Percentiles rank a stretch among this genome's conserved stretches.
phyloP scores from a whole-genome alignment of 2,888 invertebrate genomes.

The Sarcophaga subvicina region DNA sequence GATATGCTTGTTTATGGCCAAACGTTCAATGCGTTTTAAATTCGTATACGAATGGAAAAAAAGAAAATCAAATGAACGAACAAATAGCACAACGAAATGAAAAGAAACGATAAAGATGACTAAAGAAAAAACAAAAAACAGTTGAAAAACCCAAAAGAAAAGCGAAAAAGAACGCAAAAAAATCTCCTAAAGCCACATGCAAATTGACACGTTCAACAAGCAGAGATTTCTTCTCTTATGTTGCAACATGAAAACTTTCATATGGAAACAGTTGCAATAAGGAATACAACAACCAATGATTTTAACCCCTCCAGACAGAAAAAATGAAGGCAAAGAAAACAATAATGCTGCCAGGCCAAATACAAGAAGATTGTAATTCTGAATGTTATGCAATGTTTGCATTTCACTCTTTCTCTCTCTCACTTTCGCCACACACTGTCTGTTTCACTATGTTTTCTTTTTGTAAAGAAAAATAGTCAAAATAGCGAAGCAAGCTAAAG shows the following conservation, averaged over 20 bases:
- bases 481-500: background rate
- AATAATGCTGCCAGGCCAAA: slow-evolving; percentile 15
- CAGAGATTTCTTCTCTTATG: slow-evolving; percentile 42
- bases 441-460: background rate
- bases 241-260: slow-evolving; percentile 26
- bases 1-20: slow-evolving; percentile 59
- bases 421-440: background rate
- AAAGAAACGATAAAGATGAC: slow-evolving; percentile 39
- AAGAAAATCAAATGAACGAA: background rate
- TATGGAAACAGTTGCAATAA: background rate
- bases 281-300: slow-evolving; percentile 16
- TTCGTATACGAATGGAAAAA: slow-evolving; percentile 7
- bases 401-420: background rate
- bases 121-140: slow-evolving; percentile 13
- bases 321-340: slow-evolving; percentile 6
- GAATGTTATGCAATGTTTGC: slow-evolving; percentile 23
- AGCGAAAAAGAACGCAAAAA: slow-evolving; percentile 15
- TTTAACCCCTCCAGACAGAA: background rate
- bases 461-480: background rate
- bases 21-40: slow-evolving; percentile 60
- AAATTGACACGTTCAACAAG: slow-evolving; percentile 70
- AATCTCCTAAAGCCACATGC: slow-evolving; percentile 64
- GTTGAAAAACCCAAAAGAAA: background rate
- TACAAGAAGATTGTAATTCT: slow-evolving; percentile 17
- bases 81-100: slow-evolving; percentile 6